Conservation (phyloP, 1,140 invertebrate genomes). For the Drosophila cardini region DNA sequence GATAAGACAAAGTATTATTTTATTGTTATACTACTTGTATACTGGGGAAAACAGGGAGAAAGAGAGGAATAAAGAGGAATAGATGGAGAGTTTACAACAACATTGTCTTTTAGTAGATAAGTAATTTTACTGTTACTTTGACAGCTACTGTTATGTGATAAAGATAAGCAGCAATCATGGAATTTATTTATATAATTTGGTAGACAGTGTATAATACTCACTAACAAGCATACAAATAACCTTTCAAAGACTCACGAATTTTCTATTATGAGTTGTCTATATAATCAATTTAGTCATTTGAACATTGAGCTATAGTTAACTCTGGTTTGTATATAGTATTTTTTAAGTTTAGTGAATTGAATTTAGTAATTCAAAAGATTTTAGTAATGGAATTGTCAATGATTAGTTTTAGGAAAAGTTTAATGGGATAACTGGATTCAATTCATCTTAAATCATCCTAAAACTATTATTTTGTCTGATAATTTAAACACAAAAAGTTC, state of each 20-base stretch:
- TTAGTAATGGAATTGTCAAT: too few relatives aligned
- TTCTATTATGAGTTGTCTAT: not conserved
- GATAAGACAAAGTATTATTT: conserved; percentile 29
- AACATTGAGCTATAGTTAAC: too few relatives aligned
- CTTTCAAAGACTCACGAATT: not conserved
- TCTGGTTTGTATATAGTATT: too few relatives aligned
- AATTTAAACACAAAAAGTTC: too few relatives aligned
- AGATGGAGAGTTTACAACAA: not conserved
- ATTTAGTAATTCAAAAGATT: too few relatives aligned
- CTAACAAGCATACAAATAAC: not conserved
- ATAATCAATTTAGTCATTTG: not conserved
- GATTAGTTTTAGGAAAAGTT: too few relatives aligned
- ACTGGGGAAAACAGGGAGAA: not conserved
- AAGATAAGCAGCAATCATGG: not conserved
- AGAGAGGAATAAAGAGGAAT: not conserved
- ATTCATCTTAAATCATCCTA: too few relatives aligned
- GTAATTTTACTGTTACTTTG: not conserved
- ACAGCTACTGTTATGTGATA: conserved; percentile 42
- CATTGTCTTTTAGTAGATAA: not conserved
- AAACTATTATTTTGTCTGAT: too few relatives aligned
- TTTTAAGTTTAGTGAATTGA: too few relatives aligned
- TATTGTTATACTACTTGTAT: conserved; percentile 3
- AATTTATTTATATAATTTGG: too few relatives aligned
- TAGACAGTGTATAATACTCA: too few relatives aligned
- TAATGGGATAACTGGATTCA: too few relatives aligned